Percentiles rank a stretch among this genome's conserved stretches.
These are phyloP conservation scores for Helicoverpa assulta DNA, from an alignment of 2,888 invertebrate species.

Conservation along the genomic window DNA sequence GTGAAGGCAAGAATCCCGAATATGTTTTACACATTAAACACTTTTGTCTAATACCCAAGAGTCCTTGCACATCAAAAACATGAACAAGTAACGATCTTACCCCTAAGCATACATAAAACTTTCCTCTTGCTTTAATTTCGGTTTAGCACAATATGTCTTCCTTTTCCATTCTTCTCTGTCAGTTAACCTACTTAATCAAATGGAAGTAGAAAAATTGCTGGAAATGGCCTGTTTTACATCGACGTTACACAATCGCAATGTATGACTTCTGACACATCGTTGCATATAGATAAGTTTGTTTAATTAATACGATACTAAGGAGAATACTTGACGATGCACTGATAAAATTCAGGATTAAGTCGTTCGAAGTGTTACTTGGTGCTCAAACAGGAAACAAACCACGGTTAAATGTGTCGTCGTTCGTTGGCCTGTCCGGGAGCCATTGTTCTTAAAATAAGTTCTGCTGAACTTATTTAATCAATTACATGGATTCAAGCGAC, in stretches of 20 bases:
- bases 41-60: too few species aligned
- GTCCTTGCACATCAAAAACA: too few species aligned
- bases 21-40: too few species aligned
- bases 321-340: conserved; percentile 21
- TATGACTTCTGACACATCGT: conserved; percentile 26
- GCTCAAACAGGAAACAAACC: conserved; percentile 39
- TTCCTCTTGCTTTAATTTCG: not conserved
- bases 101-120: not conserved
- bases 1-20: too few species aligned
- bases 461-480: conserved; percentile 32
- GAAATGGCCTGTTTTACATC: not conserved
- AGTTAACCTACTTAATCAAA: not conserved
- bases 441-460: conserved; percentile 55
- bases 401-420: conserved; percentile 39
- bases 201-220: not conserved
- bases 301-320: conserved; percentile 19
- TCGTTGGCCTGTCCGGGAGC: conserved; percentile 46
- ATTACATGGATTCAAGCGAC: conserved; percentile 13
- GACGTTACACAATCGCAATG: conserved; percentile 13
- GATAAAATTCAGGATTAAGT: conserved; percentile 26
- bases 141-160: not conserved
- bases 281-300: conserved; percentile 25
- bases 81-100: too few species aligned
- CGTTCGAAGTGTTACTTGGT: conserved; percentile 26
- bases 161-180: not conserved